These are phyloP conservation scores for Phoxinus phoxinus DNA, from an alignment of 2,113 vertebrate species.

Conservation along the genomic window DNA sequence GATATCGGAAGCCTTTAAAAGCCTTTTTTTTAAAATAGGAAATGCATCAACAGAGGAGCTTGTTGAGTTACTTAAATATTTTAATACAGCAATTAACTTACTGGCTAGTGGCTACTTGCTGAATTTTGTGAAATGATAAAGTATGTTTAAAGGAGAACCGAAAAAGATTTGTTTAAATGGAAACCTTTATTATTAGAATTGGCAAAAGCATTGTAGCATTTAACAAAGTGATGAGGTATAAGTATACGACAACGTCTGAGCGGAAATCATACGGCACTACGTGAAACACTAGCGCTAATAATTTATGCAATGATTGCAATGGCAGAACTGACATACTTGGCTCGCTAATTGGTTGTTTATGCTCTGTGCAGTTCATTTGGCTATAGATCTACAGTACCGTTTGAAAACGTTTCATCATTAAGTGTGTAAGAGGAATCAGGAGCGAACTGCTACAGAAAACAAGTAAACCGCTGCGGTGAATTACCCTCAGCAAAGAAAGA, in stretches of 20 bases:
- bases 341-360: constrained; percentile 1
- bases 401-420: not conserved
- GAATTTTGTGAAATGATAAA: not conserved
- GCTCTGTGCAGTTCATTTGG: not conserved
- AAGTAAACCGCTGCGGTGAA: not conserved
- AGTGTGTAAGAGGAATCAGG: not conserved
- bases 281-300: not conserved
- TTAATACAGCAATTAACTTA: not conserved
- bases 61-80: not conserved
- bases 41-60: not conserved
- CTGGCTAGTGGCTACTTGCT: not conserved
- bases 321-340: not conserved
- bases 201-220: not conserved
- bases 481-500: not conserved
- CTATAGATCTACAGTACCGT: not conserved
- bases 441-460: not conserved
- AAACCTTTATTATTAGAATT: not conserved
- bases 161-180: not conserved
- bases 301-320: not conserved
- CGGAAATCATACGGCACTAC: not conserved
- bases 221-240: not conserved
- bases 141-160: not conserved
- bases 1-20: not conserved
- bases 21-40: not conserved
- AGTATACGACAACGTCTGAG: not conserved